Base-by-base conservation (phyloP, 2,888 invertebrate species). In the Pristionchus entomophagus region DNA sequence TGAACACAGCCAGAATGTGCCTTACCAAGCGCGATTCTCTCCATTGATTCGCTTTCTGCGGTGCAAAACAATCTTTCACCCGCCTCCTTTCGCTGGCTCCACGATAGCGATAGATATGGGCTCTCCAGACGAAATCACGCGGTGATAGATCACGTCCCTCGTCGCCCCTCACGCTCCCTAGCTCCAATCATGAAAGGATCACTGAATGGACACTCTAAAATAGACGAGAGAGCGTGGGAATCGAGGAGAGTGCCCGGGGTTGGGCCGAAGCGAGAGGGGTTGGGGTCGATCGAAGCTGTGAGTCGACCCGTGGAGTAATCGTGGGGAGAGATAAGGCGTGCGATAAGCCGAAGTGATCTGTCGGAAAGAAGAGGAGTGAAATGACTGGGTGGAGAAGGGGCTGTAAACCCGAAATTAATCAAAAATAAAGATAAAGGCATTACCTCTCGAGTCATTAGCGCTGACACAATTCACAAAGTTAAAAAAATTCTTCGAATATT, bases 41-140 rank as follows among this genome's bases (percentile, higher is more conserved):
- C 65, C 65, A 19, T 35, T 65, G n/a, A n/a, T 22, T 56, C 56
- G 56, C 56, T 65, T 65, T 65, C 29, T 41, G 35, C 69, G 41
- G 69, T 73, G 69, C 69, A 73, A 38, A 73, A 73, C 69, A 73
- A 73, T 73, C 69, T 73, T 73, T 73, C 69, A 73, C 69, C 69
- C 65, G 19, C n/a, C 10, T 2, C 22, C 56, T 29, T 19, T 19
- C 26, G 26, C 3, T 35, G 62, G 62, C 62, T 65, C 62, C 62
- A 35, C 29, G 62, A 65, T 65, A 65, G 35, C 62, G 62, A 65
- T 26, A 65, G 62, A 32, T 3, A 65, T 14, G 3, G 62, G 14
- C 45, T 45, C 45, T 45, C 45, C 45, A 19, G 62, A 29, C 19
- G 17, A 45, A 65, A 65, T 65, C 62, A 65, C 62, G 29, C 29